Conservation (phyloP, 2,888 invertebrate species). For the Luperina nickerlii region DNA sequence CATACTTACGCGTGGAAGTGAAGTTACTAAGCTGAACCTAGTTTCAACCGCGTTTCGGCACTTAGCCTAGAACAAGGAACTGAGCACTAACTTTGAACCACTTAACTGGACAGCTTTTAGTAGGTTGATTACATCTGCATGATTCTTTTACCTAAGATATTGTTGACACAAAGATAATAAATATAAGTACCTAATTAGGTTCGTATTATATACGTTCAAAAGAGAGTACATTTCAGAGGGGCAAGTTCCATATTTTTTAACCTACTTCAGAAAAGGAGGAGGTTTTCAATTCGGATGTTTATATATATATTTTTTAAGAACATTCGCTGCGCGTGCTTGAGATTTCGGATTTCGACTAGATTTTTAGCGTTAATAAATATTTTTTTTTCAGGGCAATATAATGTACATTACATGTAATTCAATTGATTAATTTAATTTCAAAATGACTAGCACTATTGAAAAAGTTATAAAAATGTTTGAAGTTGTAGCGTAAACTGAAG, state of each 20-base stretch:
- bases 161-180: background rate
- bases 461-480: too few species aligned
- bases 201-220: background rate
- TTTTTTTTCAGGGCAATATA: background rate
- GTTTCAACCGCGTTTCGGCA: slow-evolving; percentile 46
- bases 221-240: too few species aligned
- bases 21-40: slow-evolving; percentile 26
- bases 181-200: too few species aligned
- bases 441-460: too few species aligned
- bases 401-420: too few species aligned
- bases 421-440: too few species aligned
- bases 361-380: background rate
- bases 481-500: too few species aligned
- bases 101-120: slow-evolving; percentile 33
- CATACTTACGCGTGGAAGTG: background rate
- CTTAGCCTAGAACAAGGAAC: slow-evolving; percentile 43
- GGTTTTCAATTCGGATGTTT: too few species aligned
- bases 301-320: background rate
- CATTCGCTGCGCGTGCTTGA: background rate
- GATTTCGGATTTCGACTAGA: background rate
- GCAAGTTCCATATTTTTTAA: background rate
- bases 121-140: slow-evolving; percentile 1
- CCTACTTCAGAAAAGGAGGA: too few species aligned
- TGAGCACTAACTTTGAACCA: slow-evolving; percentile 39
- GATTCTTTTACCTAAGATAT: background rate